A percentile compares a stretch with the other conserved stretches of the same genome.
Conservation (phyloP, 2,888 invertebrate genomes). For the Ectemnius lituratus region DNA sequence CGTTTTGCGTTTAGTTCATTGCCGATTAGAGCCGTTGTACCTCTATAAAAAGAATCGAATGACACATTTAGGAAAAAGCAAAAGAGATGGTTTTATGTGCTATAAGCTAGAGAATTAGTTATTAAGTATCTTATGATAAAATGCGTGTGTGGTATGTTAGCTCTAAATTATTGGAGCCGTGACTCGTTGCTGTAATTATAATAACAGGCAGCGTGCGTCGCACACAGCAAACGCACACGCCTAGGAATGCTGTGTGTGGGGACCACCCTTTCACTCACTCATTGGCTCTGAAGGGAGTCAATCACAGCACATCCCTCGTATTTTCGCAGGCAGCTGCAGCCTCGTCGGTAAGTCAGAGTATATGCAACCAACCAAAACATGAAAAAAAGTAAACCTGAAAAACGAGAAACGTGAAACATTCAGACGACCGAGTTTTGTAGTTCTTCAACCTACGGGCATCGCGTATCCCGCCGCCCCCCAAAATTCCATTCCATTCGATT, state of each 20-base stretch:
- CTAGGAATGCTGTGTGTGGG: constrained; percentile 74
- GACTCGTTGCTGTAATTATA: constrained; percentile 75
- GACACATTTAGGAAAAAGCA: constrained; percentile 53
- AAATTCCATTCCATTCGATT: constrained; percentile 56
- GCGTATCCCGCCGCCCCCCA: constrained; percentile 41
- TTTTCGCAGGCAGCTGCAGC: constrained; percentile 72
- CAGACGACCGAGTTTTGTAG: constrained; percentile 59
- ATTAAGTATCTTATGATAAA: constrained; percentile 63
- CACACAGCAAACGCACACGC: constrained; percentile 75
- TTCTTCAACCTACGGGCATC: constrained; percentile 56
- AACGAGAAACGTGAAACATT: constrained; percentile 61
- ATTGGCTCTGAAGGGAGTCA: constrained; percentile 75
- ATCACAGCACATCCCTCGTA: constrained; percentile 74
- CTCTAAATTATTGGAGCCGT: constrained; percentile 72
- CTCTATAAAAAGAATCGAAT: constrained; percentile 42
- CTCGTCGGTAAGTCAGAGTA: constrained; percentile 74
- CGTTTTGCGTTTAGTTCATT: constrained; percentile 31
- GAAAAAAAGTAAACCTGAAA: constrained; percentile 64
- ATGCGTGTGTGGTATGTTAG: constrained; percentile 71
- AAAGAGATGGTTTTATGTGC: constrained; percentile 49
- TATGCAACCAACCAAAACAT: constrained; percentile 70
- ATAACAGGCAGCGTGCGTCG: constrained; percentile 76
- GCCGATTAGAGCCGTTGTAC: constrained; percentile 41
- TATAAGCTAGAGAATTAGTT: constrained; percentile 49
- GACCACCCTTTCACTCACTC: constrained; percentile 73